These are phyloP conservation scores for Hylaea fasciaria DNA, from an alignment of 2,888 invertebrate species.

Conservation along the genomic window DNA sequence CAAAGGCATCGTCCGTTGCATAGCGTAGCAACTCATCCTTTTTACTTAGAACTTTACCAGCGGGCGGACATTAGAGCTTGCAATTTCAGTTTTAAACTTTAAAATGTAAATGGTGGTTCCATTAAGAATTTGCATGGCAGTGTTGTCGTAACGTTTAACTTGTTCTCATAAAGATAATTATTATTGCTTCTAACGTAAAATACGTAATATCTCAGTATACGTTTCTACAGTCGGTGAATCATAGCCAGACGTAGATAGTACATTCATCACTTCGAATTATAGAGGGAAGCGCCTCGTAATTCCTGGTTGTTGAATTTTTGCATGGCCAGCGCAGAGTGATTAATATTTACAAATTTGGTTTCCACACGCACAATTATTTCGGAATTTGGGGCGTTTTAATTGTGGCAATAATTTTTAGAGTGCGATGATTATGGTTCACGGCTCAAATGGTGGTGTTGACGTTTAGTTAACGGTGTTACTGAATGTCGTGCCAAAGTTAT, in stretches of 20 bases:
- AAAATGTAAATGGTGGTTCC: constrained; percentile 19
- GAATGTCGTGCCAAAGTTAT: constrained; percentile 74
- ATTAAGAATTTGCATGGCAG: constrained; percentile 16
- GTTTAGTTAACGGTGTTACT: constrained; percentile 65
- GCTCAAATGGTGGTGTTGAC: constrained; percentile 50
- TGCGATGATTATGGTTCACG: constrained; percentile 44
- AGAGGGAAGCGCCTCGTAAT: constrained; percentile 54
- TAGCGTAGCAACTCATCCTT: constrained; percentile 20
- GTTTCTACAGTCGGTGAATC: constrained; percentile 48
- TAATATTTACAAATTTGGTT: constrained; percentile 51
- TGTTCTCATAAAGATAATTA: too few species aligned
- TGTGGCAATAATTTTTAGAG: constrained; percentile 43
- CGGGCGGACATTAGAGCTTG: constrained; percentile 22
- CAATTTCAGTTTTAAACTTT: constrained; percentile 27
- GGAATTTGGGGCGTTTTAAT: constrained; percentile 49
- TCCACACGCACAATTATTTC: constrained; percentile 54
- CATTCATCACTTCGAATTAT: constrained; percentile 64
- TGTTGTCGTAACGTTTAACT: constrained; percentile 7
- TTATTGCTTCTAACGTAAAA: too few species aligned
- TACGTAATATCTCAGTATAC: neutral
- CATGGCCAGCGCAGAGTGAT: constrained; percentile 56
- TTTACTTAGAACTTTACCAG: constrained; percentile 28
- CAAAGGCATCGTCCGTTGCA: constrained; percentile 27
- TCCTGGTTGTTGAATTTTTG: constrained; percentile 56
- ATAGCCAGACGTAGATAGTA: constrained; percentile 54